Percentiles rank a stretch among this genome's conserved stretches.
phyloP scores from a whole-genome alignment of 1,140 invertebrate genomes.

The Heliconius himera region DNA sequence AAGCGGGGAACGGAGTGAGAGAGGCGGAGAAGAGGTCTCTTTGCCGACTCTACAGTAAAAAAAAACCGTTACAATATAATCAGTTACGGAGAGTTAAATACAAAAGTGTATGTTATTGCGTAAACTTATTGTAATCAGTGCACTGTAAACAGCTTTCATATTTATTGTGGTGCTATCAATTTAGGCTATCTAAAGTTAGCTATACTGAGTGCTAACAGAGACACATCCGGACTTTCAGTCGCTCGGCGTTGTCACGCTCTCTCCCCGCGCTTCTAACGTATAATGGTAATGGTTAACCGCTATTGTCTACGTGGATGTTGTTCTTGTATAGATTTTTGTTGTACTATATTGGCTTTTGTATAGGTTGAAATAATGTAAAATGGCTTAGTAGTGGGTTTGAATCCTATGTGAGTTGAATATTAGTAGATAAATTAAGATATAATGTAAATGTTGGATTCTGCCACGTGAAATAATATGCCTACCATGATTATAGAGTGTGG shows the following conservation, averaged over 20 bases:
- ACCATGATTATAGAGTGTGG: too few relatives aligned
- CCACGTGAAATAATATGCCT: too few relatives aligned
- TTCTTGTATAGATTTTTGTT: slow-evolving; percentile 16
- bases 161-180: slow-evolving; percentile 8
- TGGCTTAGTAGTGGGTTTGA: neutral
- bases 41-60: too few relatives aligned
- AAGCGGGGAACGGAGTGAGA: too few relatives aligned
- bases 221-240: slow-evolving; percentile 28
- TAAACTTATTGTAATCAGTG: neutral
- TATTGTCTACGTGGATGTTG: neutral
- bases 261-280: slow-evolving; percentile 53
- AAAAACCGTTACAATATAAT: neutral
- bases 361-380: neutral
- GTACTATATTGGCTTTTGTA: neutral
- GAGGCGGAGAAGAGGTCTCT: too few relatives aligned
- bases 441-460: neutral
- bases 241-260: slow-evolving; percentile 55
- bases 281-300: slow-evolving; percentile 47
- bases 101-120: neutral
- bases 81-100: neutral
- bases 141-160: neutral
- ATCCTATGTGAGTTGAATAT: neutral
- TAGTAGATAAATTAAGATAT: neutral
- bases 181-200: slow-evolving; percentile 12
- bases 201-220: neutral